These are phyloP conservation scores for Drosophila antonietae DNA, from an alignment of 2,888 invertebrate species.

Conservation along the genomic window DNA sequence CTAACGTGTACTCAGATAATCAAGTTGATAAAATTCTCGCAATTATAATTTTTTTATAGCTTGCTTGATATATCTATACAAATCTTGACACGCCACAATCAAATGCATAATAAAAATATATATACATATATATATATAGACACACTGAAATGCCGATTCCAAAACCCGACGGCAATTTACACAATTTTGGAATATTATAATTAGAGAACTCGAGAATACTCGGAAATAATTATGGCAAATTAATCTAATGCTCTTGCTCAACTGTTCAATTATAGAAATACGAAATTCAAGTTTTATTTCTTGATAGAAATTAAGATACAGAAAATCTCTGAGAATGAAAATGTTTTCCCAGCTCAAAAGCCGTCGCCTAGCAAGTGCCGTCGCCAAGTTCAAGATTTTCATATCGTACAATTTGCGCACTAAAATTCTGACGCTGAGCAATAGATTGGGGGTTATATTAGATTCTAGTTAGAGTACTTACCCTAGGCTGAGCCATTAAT, in stretches of 20 bases:
- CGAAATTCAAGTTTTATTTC: background rate
- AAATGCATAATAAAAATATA: background rate
- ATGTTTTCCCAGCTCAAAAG: slow-evolving; percentile 1
- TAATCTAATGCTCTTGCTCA: background rate
- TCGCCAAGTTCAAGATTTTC: slow-evolving; percentile 8
- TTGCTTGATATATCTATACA: slow-evolving; percentile 4
- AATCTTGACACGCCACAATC: slow-evolving; percentile 26
- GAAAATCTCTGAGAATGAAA: background rate
- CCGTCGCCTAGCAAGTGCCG: slow-evolving; percentile 23
- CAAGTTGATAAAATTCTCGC: slow-evolving; percentile 33
- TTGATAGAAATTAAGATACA: background rate
- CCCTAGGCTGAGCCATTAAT: slow-evolving; percentile 86
- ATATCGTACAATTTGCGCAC: background rate
- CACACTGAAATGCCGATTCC: background rate
- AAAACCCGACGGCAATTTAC: slow-evolving; percentile 1
- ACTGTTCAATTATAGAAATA: background rate
- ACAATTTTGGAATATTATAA: slow-evolving; percentile 2
- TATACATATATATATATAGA: no score
- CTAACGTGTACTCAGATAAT: slow-evolving; percentile 16
- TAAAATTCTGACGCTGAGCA: slow-evolving; percentile 18
- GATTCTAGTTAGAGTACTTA: slow-evolving; percentile 72
- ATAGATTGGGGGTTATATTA: background rate
- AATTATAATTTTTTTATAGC: slow-evolving; percentile 23
- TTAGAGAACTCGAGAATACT: background rate
- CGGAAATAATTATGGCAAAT: background rate